phyloP scores from a whole-genome alignment of 2,113 vertebrate genomes.

The Channa maculata region DNA sequence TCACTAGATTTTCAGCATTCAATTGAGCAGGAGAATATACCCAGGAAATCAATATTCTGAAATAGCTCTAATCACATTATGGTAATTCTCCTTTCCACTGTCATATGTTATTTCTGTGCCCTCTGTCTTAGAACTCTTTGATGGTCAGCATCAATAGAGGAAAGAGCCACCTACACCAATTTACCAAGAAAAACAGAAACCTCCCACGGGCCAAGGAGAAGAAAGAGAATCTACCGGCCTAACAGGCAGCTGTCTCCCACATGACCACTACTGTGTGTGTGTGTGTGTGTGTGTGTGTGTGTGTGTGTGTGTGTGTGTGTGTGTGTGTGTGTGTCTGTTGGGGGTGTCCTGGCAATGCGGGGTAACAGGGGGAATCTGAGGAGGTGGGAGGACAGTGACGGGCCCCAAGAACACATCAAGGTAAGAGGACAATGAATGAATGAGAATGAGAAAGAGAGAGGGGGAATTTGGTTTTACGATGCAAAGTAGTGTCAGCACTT shows the following conservation, averaged over 20 bases:
- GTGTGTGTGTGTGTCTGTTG: conserved; percentile 30
- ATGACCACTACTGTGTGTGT: conserved; percentile 39
- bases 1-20: background rate
- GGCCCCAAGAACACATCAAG: conserved; percentile 43
- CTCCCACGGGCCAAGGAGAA: conserved; percentile 72
- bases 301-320: conserved; percentile 29
- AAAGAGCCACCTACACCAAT: conserved; percentile 80
- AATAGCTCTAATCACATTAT: conserved; percentile 23
- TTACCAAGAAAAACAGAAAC: conserved; percentile 80
- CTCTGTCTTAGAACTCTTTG: conserved; percentile 58
- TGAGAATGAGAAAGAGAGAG: background rate
- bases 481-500: conserved; percentile 37
- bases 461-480: background rate
- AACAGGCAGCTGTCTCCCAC: conserved; percentile 72
- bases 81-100: conserved; percentile 25
- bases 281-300: conserved; percentile 39
- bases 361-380: conserved; percentile 51
- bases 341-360: conserved; percentile 47
- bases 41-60: conserved; percentile 1
- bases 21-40: conserved; percentile 6
- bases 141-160: conserved; percentile 76
- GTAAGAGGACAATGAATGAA: conserved; percentile 53
- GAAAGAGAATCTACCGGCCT: conserved; percentile 63
- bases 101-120: conserved; percentile 22
- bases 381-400: conserved; percentile 73